These are phyloP conservation scores for Nymphalis urticae DNA, from an alignment of 2,888 invertebrate species.

Conservation along the genomic window DNA sequence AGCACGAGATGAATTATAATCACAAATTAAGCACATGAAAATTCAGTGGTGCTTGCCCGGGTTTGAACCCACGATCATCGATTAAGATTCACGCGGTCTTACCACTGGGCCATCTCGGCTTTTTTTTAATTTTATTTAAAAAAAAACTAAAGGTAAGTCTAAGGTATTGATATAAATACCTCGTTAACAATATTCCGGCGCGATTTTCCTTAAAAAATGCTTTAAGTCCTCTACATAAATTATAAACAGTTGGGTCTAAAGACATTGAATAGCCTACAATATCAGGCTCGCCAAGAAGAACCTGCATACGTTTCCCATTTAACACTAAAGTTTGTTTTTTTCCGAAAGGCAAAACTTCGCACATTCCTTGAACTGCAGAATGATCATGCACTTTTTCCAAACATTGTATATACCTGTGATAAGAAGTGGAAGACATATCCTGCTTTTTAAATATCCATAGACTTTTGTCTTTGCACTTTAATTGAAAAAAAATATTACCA, in stretches of 20 bases:
- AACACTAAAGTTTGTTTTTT: constrained; percentile 67
- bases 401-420: constrained; percentile 66
- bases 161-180: constrained; percentile 47
- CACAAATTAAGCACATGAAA: too few relatives aligned
- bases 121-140: too few relatives aligned
- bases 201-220: constrained; percentile 79
- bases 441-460: not conserved
- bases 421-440: not conserved
- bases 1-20: too few relatives aligned
- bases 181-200: constrained; percentile 75
- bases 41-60: too few relatives aligned
- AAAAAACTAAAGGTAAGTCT: not conserved
- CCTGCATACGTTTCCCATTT: constrained; percentile 70
- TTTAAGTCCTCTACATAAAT: constrained; percentile 78
- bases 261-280: constrained; percentile 77
- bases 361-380: constrained; percentile 70
- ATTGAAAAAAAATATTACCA: constrained; percentile 56
- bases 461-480: not conserved
- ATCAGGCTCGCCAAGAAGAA: constrained; percentile 70
- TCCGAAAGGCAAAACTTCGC: constrained; percentile 73
- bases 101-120: too few relatives aligned
- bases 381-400: constrained; percentile 75
- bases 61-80: too few relatives aligned
- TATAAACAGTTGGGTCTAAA: constrained; percentile 70
- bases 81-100: too few relatives aligned